Evolutionary conservation across 2,888 invertebrate species (phyloP).

Genomic region (Lobophora halterata): DNA sequence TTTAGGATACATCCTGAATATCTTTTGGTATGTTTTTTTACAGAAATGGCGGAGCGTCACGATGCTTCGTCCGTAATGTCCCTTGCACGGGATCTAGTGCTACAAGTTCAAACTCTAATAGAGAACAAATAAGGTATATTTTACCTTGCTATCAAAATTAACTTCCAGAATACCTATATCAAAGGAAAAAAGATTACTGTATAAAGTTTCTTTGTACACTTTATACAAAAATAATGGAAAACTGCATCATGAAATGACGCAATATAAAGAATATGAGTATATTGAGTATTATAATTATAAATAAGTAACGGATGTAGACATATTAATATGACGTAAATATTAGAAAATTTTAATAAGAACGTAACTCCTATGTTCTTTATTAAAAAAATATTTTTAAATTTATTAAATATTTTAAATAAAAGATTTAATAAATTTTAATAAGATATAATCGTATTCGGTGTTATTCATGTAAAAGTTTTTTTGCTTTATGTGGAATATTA

Average conservation of each 20-base stretch:
- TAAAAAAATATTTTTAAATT: slow-evolving; percentile 16
- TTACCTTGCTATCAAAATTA: slow-evolving; percentile 13
- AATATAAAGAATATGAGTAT: slow-evolving; percentile 7
- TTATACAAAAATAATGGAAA: not conserved
- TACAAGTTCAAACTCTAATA: slow-evolving; percentile 94
- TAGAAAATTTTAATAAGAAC: slow-evolving; percentile 23
- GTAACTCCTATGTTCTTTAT: too few species aligned
- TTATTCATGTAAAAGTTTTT: slow-evolving; percentile 18
- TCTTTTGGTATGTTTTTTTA: slow-evolving; percentile 38
- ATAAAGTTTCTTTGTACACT: slow-evolving; percentile 2
- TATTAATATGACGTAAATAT: slow-evolving; percentile 21
- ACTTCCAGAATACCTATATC: not conserved
- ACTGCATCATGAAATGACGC: slow-evolving; percentile 20
- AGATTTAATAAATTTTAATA: slow-evolving; percentile 16
- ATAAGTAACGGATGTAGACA: slow-evolving; percentile 10
- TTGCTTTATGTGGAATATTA: slow-evolving; percentile 18
- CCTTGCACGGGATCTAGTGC: slow-evolving; percentile 91
- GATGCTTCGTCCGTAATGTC: slow-evolving; percentile 91
- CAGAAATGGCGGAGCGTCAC: slow-evolving; percentile 98
- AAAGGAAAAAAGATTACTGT: not conserved
- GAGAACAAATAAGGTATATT: slow-evolving; percentile 88
- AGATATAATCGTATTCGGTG: slow-evolving; percentile 18
- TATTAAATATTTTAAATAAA: slow-evolving; percentile 20
- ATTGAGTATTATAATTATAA: too few species aligned
- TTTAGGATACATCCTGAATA: too few species aligned